Conservation (phyloP, 2,888 invertebrate species). For the Syrphus vitripennis region DNA sequence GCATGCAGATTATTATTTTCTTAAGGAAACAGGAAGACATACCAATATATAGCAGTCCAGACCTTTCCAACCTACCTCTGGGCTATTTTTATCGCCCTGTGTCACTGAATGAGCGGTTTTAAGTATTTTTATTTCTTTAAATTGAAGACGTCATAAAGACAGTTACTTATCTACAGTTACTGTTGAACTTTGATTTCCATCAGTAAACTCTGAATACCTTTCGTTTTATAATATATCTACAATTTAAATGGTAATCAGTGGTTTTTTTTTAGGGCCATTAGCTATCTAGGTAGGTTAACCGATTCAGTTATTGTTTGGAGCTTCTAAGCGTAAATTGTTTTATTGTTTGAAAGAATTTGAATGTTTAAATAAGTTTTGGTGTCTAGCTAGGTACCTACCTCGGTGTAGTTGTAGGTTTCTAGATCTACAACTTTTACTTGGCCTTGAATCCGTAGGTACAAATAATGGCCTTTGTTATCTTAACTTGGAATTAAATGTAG, state of each 20-base stretch:
- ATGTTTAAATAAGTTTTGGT: background rate
- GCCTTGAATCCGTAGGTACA: background rate
- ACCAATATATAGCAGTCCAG: background rate
- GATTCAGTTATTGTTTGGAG: background rate
- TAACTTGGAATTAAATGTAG: background rate
- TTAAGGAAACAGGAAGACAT: background rate
- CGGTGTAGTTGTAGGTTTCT: background rate
- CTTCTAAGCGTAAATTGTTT: background rate
- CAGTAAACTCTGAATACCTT: background rate
- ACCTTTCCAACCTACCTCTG: background rate
- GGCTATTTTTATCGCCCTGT: slow-evolving; percentile 24
- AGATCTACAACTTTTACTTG: background rate
- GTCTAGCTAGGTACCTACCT: background rate
- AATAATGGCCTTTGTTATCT: background rate
- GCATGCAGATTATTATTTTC: slow-evolving; percentile 25
- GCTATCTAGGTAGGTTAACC: background rate
- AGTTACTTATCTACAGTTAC: too few relatives aligned
- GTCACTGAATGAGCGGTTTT: background rate
- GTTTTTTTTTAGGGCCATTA: background rate
- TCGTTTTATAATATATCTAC: background rate
- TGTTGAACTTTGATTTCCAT: background rate
- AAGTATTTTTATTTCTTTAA: background rate
- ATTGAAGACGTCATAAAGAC: background rate
- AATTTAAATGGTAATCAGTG: background rate
- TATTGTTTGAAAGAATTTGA: background rate